phyloP scores from a whole-genome alignment of 2,888 invertebrate species.

The Poecilobothrus nobilitatus region DNA sequence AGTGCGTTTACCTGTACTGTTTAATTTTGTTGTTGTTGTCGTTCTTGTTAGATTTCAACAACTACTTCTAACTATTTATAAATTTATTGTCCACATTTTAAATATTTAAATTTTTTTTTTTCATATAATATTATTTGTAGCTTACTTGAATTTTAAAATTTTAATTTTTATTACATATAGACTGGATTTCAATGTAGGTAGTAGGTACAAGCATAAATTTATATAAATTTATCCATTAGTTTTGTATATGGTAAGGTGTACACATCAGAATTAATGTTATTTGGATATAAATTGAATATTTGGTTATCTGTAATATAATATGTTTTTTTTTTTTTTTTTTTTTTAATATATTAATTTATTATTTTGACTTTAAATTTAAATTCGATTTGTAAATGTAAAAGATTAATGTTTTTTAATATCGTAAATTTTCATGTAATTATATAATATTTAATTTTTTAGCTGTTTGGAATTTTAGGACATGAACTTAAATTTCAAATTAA shows the following conservation, averaged over 20 bases:
- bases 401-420: no score
- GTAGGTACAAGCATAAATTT: no score
- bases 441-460: no score
- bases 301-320: no score
- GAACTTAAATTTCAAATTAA: no score
- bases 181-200: neutral
- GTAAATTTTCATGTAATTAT: no score
- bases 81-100: neutral
- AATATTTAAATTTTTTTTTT: neutral
- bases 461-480: no score
- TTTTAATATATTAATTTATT: neutral
- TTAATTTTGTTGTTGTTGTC: no score
- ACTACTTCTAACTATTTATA: neutral
- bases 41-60: neutral
- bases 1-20: constrained; percentile 2
- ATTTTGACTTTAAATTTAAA: neutral
- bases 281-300: neutral
- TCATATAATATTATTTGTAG: neutral
- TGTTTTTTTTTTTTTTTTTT: no score
- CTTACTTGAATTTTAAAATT: neutral
- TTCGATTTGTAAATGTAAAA: no score
- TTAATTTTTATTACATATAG: neutral
- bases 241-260: neutral
- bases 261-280: neutral
- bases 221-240: no score